Conservation (phyloP, 2,113 vertebrate species). For the Micronycteris hirsuta region DNA sequence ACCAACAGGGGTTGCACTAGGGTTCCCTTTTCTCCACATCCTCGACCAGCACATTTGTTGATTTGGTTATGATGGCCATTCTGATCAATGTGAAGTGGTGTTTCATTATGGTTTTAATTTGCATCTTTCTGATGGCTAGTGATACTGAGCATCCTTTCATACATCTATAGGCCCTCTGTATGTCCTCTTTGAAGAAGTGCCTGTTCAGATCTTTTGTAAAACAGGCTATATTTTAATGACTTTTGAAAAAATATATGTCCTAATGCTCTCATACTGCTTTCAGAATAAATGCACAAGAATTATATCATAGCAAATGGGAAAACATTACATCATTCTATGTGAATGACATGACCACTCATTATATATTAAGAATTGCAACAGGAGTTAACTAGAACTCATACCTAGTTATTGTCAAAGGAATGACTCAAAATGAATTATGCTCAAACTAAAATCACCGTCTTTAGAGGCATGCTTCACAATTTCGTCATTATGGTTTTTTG, state of each 20-base stretch:
- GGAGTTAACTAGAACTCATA: not conserved
- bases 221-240: not conserved
- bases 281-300: not conserved
- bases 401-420: not conserved
- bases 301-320: not conserved
- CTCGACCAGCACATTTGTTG: no score
- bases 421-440: not conserved
- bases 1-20: no score
- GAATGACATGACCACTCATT: not conserved
- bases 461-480: not conserved
- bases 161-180: no score
- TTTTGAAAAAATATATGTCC: not conserved
- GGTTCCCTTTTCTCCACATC: no score
- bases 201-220: no score
- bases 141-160: no score
- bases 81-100: no score
- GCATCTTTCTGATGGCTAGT: no score
- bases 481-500: not conserved
- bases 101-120: no score
- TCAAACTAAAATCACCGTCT: not conserved
- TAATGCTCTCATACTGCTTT: not conserved
- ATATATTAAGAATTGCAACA: not conserved
- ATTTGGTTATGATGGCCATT: no score
- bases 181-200: no score
- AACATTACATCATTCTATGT: not conserved